These are phyloP conservation scores for Idaea dimidiata DNA, from an alignment of 2,888 invertebrate species.

Conservation along the genomic window DNA sequence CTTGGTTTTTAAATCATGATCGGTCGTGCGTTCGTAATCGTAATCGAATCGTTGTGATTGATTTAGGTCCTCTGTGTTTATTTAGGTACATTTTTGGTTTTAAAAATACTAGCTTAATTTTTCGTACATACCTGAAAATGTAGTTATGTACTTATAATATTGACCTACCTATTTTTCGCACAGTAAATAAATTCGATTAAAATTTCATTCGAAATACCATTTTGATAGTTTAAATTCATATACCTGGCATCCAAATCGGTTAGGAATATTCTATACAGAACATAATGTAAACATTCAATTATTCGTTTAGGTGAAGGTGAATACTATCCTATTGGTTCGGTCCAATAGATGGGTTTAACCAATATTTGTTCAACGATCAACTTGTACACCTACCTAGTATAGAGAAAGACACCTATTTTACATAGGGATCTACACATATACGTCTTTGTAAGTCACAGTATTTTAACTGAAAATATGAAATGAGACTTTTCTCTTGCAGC, in stretches of 20 bases:
- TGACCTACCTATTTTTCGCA: no score
- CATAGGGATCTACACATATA: no score
- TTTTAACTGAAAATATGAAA: not conserved
- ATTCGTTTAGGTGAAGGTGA: not conserved
- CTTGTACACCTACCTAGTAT: not conserved
- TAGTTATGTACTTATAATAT: no score
- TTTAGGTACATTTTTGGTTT: no score
- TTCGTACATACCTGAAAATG: no score
- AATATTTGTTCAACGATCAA: not conserved
- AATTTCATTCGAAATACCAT: not conserved
- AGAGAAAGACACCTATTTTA: not conserved
- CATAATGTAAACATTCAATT: slow-evolving; percentile 1
- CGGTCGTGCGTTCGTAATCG: no score
- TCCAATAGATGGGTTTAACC: not conserved
- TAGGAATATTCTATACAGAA: not conserved
- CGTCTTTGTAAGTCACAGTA: no score
- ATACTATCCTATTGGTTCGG: not conserved
- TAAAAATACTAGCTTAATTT: no score
- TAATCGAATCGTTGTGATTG: no score
- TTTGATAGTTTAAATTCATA: not conserved
- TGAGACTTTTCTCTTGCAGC: slow-evolving; percentile 44
- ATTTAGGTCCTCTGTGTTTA: no score
- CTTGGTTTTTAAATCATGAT: no score
- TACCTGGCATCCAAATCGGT: not conserved
- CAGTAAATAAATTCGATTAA: not conserved